Conservation (phyloP, 2,888 invertebrate species). For the Pristionchus exspectatus region DNA sequence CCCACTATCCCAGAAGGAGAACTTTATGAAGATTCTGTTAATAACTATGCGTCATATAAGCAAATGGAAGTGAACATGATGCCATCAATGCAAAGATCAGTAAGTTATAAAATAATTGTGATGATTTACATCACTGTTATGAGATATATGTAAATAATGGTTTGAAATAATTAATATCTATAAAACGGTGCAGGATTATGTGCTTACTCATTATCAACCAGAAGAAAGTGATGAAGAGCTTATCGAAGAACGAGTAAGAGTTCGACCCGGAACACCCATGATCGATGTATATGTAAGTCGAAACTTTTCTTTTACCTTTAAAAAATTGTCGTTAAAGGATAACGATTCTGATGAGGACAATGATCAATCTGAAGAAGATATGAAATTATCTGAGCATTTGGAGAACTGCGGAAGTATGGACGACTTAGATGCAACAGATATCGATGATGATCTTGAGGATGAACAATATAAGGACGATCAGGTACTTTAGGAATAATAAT, state of each 20-base stretch:
- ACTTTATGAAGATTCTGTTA: neutral
- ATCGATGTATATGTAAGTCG: neutral
- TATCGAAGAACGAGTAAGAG: too few species aligned
- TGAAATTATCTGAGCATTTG: neutral
- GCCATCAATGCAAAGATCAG: neutral
- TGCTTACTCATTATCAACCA: neutral
- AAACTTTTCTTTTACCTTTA: neutral
- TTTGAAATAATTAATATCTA: too few species aligned
- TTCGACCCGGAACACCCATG: neutral
- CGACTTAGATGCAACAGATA: neutral
- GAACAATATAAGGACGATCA: conserved; percentile 33
- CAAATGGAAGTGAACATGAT: neutral
- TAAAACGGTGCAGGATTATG: neutral
- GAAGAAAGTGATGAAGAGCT: neutral
- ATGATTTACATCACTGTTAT: neutral
- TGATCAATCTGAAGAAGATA: neutral
- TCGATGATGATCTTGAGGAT: conserved; percentile 1
- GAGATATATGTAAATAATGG: too few species aligned
- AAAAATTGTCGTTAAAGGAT: neutral
- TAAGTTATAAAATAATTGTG: neutral
- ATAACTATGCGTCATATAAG: neutral
- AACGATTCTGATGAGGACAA: neutral
- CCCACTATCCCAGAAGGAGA: neutral
- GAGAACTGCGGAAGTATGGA: neutral
- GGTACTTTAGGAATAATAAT: neutral